Conservation (phyloP, 2,797 vertebrate species). For the Phylloscopus collybita region DNA sequence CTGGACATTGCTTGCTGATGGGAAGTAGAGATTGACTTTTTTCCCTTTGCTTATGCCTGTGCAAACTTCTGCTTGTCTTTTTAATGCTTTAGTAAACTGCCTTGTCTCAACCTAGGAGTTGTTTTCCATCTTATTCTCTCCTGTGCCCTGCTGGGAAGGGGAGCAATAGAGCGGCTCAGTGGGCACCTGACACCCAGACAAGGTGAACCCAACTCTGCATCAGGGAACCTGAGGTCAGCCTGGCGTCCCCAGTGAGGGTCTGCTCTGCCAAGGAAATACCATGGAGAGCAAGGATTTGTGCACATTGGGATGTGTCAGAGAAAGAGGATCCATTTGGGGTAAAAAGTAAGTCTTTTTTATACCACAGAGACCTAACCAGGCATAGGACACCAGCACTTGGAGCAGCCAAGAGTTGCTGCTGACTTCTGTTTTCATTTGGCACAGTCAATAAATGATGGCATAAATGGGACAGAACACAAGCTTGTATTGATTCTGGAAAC, state of each 20-base stretch:
- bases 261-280: background rate
- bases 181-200: fast-evolving
- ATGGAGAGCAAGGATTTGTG: fast-evolving
- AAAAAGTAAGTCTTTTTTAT: background rate
- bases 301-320: background rate
- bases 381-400: background rate
- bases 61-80: background rate
- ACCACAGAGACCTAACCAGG: background rate
- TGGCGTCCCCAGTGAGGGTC: fast-evolving
- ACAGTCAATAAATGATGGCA: background rate
- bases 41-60: fast-evolving
- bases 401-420: background rate
- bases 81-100: background rate
- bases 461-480: background rate
- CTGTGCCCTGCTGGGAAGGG: fast-evolving
- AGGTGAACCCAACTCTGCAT: no score
- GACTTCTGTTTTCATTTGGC: background rate
- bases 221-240: fast-evolving
- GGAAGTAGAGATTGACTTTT: background rate
- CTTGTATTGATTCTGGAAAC: background rate
- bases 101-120: background rate
- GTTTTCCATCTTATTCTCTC: background rate
- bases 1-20: fast-evolving
- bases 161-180: fast-evolving
- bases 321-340: background rate